Conservation (phyloP, 2,797 vertebrate species). For the Pygocentrus nattereri region DNA sequence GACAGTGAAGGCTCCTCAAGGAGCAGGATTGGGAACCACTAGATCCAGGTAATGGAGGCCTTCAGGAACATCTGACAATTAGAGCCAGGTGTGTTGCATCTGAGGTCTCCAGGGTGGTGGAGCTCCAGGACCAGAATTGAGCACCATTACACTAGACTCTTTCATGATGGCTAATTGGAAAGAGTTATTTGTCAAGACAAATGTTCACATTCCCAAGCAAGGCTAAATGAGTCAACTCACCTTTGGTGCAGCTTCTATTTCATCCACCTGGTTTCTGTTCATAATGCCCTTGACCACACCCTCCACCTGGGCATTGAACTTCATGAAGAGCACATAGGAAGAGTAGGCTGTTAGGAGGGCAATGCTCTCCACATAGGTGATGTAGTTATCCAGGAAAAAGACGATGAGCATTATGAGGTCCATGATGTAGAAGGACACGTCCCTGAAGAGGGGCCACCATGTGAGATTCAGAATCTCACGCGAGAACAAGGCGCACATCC, state of each 20-base stretch:
- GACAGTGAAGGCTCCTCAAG: not conserved
- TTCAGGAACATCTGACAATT: too few relatives aligned
- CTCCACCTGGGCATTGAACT: constrained; percentile 91
- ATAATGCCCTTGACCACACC: constrained; percentile 81
- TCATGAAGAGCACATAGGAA: constrained; percentile 95
- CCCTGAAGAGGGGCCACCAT: constrained; percentile 98
- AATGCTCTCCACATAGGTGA: constrained; percentile 87
- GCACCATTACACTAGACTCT: too few relatives aligned
- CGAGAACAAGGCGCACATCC: constrained; percentile 98
- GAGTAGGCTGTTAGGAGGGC: constrained; percentile 86
- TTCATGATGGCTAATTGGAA: too few relatives aligned
- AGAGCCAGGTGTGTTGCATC: too few relatives aligned
- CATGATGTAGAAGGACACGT: constrained; percentile 94
- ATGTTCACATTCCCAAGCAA: not conserved
- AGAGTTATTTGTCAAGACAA: not conserved
- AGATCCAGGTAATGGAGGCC: too few relatives aligned
- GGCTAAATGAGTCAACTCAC: constrained; percentile 74
- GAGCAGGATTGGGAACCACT: not conserved
- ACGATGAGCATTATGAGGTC: constrained; percentile 94
- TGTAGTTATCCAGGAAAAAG: constrained; percentile 96
- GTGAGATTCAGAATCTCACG: constrained; percentile 94
- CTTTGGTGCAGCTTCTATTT: constrained; percentile 86
- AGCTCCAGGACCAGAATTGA: too few relatives aligned
- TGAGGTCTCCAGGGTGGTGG: too few relatives aligned
- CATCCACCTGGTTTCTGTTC: constrained; percentile 89